Evolutionary conservation across 2,888 invertebrate genomes (phyloP).

Genomic region (Polyommatus icarus): DNA sequence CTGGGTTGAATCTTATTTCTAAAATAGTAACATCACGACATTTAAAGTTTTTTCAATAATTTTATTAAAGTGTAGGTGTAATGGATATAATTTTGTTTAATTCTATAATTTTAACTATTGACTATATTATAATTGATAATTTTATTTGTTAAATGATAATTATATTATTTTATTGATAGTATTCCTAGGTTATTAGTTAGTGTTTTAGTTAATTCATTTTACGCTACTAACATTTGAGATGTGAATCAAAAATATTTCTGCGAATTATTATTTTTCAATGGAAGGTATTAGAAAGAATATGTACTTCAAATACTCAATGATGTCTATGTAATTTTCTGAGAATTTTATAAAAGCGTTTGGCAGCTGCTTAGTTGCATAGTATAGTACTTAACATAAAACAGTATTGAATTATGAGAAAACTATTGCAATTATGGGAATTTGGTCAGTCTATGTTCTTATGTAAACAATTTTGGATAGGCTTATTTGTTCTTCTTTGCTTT

Average conservation of each 20-base stretch:
- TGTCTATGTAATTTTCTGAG: background rate
- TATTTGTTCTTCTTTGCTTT: background rate
- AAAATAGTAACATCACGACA: background rate
- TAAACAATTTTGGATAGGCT: background rate
- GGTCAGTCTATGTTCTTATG: background rate
- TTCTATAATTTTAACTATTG: slow-evolving; percentile 32
- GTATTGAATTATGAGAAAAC: slow-evolving; percentile 45
- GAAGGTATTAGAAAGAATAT: background rate
- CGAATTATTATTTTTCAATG: background rate
- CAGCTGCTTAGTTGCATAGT: slow-evolving; percentile 42
- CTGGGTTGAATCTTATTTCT: background rate
- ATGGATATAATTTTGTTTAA: slow-evolving; percentile 28
- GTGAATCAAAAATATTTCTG: background rate
- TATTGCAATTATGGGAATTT: slow-evolving; percentile 9
- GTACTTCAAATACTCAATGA: slow-evolving; percentile 4
- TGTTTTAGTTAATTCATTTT: slow-evolving; percentile 30
- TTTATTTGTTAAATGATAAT: slow-evolving; percentile 36
- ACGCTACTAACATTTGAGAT: background rate
- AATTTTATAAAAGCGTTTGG: slow-evolving; percentile 34
- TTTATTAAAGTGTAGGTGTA: background rate
- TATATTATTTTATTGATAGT: slow-evolving; percentile 35
- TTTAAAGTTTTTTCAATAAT: background rate
- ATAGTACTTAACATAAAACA: slow-evolving; percentile 54
- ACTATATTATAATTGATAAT: slow-evolving; percentile 32
- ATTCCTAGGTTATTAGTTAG: slow-evolving; percentile 36